These are phyloP conservation scores for Sisyra terminalis DNA, from an alignment of 2,888 invertebrate species.

Conservation along the genomic window DNA sequence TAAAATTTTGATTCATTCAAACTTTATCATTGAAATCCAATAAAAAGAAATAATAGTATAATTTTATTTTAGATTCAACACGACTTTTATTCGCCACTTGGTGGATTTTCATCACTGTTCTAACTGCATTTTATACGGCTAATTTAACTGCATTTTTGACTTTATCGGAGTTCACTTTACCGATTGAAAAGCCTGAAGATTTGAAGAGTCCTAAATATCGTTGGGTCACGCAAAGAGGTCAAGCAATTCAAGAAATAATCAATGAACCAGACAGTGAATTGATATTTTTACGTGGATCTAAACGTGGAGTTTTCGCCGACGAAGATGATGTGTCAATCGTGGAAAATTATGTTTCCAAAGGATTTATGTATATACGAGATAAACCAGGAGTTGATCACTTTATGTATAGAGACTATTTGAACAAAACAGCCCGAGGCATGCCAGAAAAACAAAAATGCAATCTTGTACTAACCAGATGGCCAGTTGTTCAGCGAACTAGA, in stretches of 20 bases:
- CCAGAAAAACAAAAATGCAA: constrained; percentile 52
- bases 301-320: constrained; percentile 18
- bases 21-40: background rate
- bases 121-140: constrained; percentile 82
- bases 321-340: constrained; percentile 27
- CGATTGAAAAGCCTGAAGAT: constrained; percentile 52
- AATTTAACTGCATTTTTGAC: constrained; percentile 81
- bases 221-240: constrained; percentile 55
- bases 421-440: constrained; percentile 35
- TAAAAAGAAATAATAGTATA: constrained; percentile 5
- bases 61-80: constrained; percentile 50
- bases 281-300: constrained; percentile 4
- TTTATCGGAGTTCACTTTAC: constrained; percentile 66
- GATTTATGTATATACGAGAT: constrained; percentile 51
- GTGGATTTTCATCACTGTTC: constrained; percentile 80
- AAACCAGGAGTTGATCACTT: constrained; percentile 47
- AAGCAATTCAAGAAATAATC: constrained; percentile 48
- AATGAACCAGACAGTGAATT: constrained; percentile 28
- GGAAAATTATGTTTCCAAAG: constrained; percentile 27
- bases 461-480: constrained; percentile 54
- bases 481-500: constrained; percentile 46
- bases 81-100: constrained; percentile 74
- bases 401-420: constrained; percentile 52
- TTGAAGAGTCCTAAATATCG: constrained; percentile 43
- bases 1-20: background rate